phyloP scores from a whole-genome alignment of 1,140 invertebrate species.

The Adoxophyes honmai region DNA sequence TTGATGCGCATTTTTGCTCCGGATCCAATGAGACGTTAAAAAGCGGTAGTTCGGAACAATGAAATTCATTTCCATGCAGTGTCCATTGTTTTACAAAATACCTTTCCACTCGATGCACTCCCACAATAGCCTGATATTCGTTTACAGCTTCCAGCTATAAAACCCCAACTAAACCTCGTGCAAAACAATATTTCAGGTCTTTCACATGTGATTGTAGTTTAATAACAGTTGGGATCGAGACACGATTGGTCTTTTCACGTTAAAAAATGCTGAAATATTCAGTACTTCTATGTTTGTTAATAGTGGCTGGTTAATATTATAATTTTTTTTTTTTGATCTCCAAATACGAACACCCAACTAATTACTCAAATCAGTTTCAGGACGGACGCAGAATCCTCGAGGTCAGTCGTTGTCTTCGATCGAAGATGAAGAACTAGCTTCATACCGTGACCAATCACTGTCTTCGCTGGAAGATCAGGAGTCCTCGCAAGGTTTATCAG shows the following conservation, averaged over 20 bases:
- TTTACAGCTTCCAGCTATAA: conserved; percentile 43
- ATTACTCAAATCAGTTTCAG: too few species aligned
- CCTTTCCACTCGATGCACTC: conserved; percentile 41
- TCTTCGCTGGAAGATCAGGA: too few species aligned
- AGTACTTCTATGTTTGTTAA: not conserved
- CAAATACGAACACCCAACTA: too few species aligned
- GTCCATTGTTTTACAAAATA: conserved; percentile 51
- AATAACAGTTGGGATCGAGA: not conserved
- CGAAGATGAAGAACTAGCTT: too few species aligned
- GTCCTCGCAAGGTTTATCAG: too few species aligned
- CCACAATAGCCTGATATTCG: conserved; percentile 51
- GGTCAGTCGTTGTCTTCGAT: too few species aligned
- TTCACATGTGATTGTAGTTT: not conserved
- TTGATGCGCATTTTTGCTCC: conserved; percentile 6
- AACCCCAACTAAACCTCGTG: conserved; percentile 21
- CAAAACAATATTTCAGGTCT: not conserved
- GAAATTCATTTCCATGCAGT: conserved; percentile 43
- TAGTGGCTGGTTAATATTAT: not conserved
- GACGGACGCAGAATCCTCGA: too few species aligned
- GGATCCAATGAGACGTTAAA: conserved; percentile 14
- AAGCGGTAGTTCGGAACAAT: conserved; percentile 34
- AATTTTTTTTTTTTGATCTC: not conserved
- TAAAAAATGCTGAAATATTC: not conserved
- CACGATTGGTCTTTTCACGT: not conserved
- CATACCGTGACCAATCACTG: too few species aligned